These are phyloP conservation scores for Trisateles emortualis DNA, from an alignment of 2,888 invertebrate species.

Conservation along the genomic window DNA sequence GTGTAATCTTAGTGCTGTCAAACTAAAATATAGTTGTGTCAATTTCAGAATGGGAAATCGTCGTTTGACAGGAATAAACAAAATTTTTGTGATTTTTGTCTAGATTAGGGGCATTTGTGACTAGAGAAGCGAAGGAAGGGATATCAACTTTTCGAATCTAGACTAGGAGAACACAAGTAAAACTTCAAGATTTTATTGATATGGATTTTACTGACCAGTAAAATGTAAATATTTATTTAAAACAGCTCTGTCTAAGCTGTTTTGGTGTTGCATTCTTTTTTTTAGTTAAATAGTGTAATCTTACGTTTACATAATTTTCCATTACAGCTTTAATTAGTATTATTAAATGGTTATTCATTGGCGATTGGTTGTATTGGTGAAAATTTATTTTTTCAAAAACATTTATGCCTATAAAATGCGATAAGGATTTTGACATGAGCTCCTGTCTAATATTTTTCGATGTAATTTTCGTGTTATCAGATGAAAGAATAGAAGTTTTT, in stretches of 20 bases:
- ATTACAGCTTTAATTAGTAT: slow-evolving; percentile 7
- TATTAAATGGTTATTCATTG: slow-evolving; percentile 9
- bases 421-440: slow-evolving; percentile 9
- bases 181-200: no score
- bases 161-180: no score
- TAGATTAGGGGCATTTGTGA: no score
- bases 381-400: not conserved
- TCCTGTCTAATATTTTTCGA: slow-evolving; percentile 6
- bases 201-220: slow-evolving; percentile 16
- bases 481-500: slow-evolving; percentile 9
- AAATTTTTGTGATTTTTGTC: no score
- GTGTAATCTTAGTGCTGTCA: no score
- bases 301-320: slow-evolving; percentile 19
- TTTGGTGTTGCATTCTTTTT: slow-evolving; percentile 15
- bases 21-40: no score
- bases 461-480: slow-evolving; percentile 3
- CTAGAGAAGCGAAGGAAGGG: no score
- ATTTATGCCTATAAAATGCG: slow-evolving; percentile 7
- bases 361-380: slow-evolving; percentile 3
- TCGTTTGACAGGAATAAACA: no score
- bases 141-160: no score
- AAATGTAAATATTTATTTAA: slow-evolving; percentile 22
- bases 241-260: slow-evolving; percentile 13
- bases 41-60: no score
- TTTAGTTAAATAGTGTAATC: slow-evolving; percentile 19